These are phyloP conservation scores for Pachycephala philippinensis DNA, from an alignment of 2,113 vertebrate species.

Conservation along the genomic window DNA sequence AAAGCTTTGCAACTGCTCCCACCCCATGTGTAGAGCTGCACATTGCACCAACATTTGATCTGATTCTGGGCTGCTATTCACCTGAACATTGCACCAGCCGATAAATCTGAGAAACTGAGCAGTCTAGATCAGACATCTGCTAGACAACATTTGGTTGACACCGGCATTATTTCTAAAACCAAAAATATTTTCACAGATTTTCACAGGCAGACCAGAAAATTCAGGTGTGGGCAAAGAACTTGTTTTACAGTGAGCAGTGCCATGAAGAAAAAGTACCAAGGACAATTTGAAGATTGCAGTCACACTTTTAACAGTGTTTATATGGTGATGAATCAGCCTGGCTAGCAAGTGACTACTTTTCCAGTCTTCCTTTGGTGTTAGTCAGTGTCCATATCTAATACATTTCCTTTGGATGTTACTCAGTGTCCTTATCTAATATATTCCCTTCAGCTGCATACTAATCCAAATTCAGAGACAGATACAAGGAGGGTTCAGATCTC, in stretches of 20 bases:
- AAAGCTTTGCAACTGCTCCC: not conserved
- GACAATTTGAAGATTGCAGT: not conserved
- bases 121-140: not conserved
- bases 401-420: not conserved
- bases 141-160: not conserved
- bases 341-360: not conserved
- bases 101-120: not conserved
- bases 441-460: not conserved
- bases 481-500: not conserved
- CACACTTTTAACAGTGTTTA: not conserved
- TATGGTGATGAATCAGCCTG: not conserved
- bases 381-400: not conserved
- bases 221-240: not conserved
- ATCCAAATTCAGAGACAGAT: not conserved
- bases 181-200: not conserved
- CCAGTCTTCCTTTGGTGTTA: not conserved
- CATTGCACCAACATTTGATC: not conserved
- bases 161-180: not conserved
- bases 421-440: rapidly evolving
- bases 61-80: not conserved
- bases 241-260: not conserved
- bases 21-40: not conserved
- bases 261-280: not conserved
- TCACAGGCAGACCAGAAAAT: not conserved
- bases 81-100: not conserved